Conservation (phyloP, 2,888 invertebrate genomes). For the Nomada fucata region DNA sequence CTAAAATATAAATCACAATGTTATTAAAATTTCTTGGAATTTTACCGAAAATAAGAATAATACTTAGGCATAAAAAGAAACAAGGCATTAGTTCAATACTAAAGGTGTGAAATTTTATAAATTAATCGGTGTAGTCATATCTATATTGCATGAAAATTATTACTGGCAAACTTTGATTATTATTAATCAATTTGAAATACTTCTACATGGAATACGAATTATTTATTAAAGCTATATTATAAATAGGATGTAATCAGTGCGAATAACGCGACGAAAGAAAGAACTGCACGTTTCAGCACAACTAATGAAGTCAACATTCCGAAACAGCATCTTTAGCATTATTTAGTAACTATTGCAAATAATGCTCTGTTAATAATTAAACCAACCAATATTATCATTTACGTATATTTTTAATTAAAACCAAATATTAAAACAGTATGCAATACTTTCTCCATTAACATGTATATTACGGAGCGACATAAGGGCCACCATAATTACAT, state of each 20-base stretch:
- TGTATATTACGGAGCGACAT: not conserved
- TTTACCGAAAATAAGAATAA: not conserved
- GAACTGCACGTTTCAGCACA: not conserved
- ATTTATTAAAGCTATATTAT: not conserved
- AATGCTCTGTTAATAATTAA: not conserved
- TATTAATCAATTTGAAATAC: not conserved
- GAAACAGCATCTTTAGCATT: not conserved
- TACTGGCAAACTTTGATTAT: not conserved
- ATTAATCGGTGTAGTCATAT: not conserved
- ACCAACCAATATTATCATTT: not conserved
- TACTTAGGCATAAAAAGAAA: not conserved
- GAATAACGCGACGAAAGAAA: not conserved
- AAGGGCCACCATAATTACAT: not conserved
- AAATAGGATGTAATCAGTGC: not conserved
- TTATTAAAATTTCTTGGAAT: not conserved
- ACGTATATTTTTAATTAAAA: not conserved
- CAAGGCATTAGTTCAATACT: not conserved
- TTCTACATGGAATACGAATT: not conserved
- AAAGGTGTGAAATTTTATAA: not conserved
- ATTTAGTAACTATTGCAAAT: not conserved
- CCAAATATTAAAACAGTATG: not conserved
- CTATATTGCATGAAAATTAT: not conserved
- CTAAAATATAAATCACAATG: not conserved
- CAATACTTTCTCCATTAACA: conserved; percentile 7
- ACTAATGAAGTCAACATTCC: not conserved